phyloP scores from a whole-genome alignment of 2,888 invertebrate genomes.

The Bugula neritina region DNA sequence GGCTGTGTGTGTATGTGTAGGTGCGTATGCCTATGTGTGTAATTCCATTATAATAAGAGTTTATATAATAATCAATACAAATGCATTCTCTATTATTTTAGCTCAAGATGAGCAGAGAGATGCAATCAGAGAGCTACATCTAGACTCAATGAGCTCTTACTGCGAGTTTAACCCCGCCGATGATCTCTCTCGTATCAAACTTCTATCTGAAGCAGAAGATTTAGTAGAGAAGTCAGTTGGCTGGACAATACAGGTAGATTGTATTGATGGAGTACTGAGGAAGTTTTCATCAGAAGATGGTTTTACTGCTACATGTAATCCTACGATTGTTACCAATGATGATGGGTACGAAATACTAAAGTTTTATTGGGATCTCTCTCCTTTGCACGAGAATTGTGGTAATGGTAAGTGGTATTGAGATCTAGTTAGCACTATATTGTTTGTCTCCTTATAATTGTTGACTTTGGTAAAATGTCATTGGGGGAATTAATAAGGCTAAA shows the following conservation, averaged over 20 bases:
- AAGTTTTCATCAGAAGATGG: neutral
- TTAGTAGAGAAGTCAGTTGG: neutral
- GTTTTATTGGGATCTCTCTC: neutral
- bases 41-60: too few relatives aligned
- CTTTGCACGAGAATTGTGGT: neutral
- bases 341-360: neutral
- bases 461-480: neutral
- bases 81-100: too few relatives aligned
- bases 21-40: too few relatives aligned
- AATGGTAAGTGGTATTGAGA: neutral
- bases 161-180: neutral
- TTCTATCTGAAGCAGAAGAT: neutral
- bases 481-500: too few relatives aligned
- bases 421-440: neutral
- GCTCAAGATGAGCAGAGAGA: neutral
- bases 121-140: neutral
- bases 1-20: too few relatives aligned
- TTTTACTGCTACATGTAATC: neutral
- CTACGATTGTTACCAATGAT: neutral
- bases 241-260: neutral
- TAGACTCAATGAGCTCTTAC: neutral
- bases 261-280: neutral
- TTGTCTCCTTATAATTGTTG: neutral
- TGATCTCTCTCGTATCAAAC: neutral
- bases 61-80: too few relatives aligned